Percentiles rank a stretch among this genome's conserved stretches.
These are phyloP conservation scores for Perognathus longimembris DNA, from an alignment of 2,113 vertebrate species.

Conservation along the genomic window DNA sequence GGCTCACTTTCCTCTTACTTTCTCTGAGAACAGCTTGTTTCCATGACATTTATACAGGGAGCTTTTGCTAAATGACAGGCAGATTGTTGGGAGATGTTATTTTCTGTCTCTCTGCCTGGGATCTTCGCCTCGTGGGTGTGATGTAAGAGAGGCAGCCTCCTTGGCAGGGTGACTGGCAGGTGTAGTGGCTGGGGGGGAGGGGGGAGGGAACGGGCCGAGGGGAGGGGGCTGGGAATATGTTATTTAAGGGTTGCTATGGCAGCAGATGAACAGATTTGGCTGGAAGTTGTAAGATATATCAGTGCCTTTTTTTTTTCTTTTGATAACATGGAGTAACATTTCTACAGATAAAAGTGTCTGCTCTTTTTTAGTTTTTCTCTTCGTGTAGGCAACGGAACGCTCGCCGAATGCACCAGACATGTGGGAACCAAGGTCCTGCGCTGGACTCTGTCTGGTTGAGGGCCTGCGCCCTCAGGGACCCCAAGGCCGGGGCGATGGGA, in stretches of 20 bases:
- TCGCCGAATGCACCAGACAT: neutral
- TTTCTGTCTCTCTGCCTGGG: slow-evolving; percentile 76
- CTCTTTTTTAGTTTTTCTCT: slow-evolving; percentile 44
- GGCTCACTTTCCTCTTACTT: slow-evolving; percentile 71
- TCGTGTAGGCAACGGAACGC: slow-evolving; percentile 30
- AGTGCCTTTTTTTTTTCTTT: slow-evolving; percentile 16
- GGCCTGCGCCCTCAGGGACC: too few relatives aligned
- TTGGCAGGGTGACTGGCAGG: slow-evolving; percentile 70
- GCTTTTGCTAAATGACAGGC: slow-evolving; percentile 86
- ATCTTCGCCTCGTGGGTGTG: slow-evolving; percentile 74
- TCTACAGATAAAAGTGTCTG: slow-evolving; percentile 44
- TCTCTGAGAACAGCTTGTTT: slow-evolving; percentile 81
- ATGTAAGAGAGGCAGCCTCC: slow-evolving; percentile 75
- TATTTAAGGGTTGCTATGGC: slow-evolving; percentile 67
- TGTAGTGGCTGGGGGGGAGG: neutral
- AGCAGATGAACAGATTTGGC: slow-evolving; percentile 65
- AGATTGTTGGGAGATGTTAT: slow-evolving; percentile 79
- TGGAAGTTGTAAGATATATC: slow-evolving; percentile 71
- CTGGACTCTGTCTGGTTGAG: neutral
- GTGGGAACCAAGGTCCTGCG: neutral
- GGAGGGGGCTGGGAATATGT: slow-evolving; percentile 31
- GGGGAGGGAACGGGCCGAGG: neutral
- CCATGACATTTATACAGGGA: slow-evolving; percentile 85
- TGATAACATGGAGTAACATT: slow-evolving; percentile 41
- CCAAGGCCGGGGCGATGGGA: fast-evolving